phyloP scores from a whole-genome alignment of 2,888 invertebrate species.

The Leucophenga maculata region DNA sequence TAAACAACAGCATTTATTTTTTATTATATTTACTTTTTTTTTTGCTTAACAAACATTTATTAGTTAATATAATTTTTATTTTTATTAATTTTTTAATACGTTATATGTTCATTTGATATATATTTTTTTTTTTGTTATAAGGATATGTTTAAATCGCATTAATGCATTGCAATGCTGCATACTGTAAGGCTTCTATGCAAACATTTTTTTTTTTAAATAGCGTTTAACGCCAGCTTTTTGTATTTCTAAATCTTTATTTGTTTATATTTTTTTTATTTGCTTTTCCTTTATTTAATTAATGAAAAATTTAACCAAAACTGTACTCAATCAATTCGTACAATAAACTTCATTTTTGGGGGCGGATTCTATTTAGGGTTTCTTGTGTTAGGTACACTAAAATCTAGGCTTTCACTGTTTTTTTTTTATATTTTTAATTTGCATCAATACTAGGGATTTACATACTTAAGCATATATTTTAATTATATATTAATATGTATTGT shows the following conservation, averaged over 20 bases:
- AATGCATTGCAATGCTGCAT: slow-evolving; percentile 45
- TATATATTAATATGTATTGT: no score
- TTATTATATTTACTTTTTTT: no score
- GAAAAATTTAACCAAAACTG: not conserved
- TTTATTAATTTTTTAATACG: no score
- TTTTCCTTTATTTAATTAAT: no score
- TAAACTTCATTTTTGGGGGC: slow-evolving; percentile 41
- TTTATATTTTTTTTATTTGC: no score
- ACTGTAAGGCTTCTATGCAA: slow-evolving; percentile 48
- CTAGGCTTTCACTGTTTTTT: no score
- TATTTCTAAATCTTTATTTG: slow-evolving; percentile 26
- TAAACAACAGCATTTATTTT: slow-evolving; percentile 17
- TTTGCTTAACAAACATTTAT: slow-evolving; percentile 11
- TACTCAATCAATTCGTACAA: not conserved
- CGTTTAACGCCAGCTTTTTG: slow-evolving; percentile 53
- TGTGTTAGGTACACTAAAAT: no score
- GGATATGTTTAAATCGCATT: slow-evolving; percentile 42
- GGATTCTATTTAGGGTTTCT: slow-evolving; percentile 55
- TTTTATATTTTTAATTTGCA: slow-evolving; percentile 1
- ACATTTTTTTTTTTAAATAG: slow-evolving; percentile 37
- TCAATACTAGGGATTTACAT: not conserved
- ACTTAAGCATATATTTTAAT: not conserved
- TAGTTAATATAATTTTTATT: slow-evolving; percentile 1
- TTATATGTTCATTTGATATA: no score
- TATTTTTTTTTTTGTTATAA: slow-evolving; percentile 52